phyloP scores from a whole-genome alignment of 2,888 invertebrate genomes.

The Bembecia ichneumoniformis region DNA sequence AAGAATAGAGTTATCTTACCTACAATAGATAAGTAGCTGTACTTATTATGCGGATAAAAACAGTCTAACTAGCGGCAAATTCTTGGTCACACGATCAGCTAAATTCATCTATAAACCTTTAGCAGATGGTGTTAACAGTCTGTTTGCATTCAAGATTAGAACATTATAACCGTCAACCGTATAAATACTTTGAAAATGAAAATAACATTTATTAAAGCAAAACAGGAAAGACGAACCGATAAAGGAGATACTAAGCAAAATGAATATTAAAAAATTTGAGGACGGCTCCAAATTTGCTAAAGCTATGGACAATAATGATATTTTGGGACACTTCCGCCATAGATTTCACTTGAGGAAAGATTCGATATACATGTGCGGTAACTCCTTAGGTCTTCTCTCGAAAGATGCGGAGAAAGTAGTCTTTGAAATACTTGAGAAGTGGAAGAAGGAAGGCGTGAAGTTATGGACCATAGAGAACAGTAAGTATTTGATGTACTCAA shows the following conservation, averaged over 20 bases:
- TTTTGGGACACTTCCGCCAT: constrained; percentile 34
- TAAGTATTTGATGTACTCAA: constrained; percentile 45
- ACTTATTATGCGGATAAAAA: no score
- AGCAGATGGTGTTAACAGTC: not conserved
- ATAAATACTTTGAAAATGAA: not conserved
- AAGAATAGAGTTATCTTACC: no score
- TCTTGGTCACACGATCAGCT: not conserved
- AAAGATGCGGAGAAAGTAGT: constrained; percentile 41
- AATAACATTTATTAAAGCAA: not conserved
- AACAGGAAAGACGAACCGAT: no score
- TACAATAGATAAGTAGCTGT: no score
- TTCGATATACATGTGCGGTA: constrained; percentile 50
- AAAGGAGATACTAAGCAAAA: not conserved
- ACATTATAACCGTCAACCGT: not conserved
- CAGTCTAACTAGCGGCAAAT: not conserved
- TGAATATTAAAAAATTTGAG: constrained; percentile 19
- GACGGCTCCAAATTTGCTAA: constrained; percentile 33
- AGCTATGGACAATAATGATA: constrained; percentile 44
- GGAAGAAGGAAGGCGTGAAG: constrained; percentile 48
- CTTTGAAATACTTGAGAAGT: constrained; percentile 27
- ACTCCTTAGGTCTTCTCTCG: constrained; percentile 50
- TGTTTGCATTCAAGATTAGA: not conserved
- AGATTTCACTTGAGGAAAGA: constrained; percentile 42
- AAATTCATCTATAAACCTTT: not conserved
- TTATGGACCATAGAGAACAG: constrained; percentile 40